Evolutionary conservation across 2,888 invertebrate genomes (phyloP).

Genomic region (Aelia acuminata): DNA sequence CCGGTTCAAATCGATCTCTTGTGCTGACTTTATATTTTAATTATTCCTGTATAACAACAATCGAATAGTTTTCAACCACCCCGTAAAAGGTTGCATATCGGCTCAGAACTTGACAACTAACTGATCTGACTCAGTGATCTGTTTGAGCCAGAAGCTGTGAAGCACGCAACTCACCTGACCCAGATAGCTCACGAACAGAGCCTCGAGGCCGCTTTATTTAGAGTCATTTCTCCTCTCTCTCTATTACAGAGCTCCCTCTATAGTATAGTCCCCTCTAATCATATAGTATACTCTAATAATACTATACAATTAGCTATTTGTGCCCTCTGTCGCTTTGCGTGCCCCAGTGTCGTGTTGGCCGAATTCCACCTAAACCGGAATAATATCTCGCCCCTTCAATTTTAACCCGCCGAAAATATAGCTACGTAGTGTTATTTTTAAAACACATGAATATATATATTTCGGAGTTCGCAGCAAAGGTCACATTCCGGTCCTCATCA

Average conservation of each 20-base stretch:
- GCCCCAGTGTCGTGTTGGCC: neutral
- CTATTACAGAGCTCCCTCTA: no score
- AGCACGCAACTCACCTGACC: neutral
- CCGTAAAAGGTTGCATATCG: neutral
- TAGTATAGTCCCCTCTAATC: neutral
- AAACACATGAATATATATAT: no score
- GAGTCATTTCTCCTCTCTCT: neutral
- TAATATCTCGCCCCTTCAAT: neutral
- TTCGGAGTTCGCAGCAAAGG: no score
- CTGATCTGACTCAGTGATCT: constrained; percentile 4
- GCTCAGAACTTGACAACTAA: neutral
- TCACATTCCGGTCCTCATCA: no score
- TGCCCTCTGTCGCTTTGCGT: constrained; percentile 6
- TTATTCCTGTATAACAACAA: neutral
- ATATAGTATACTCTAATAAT: neutral
- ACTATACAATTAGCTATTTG: constrained; percentile 12
- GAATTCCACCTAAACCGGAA: neutral
- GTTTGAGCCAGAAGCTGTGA: neutral
- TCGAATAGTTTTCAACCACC: neutral
- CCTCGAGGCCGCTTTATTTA: neutral
- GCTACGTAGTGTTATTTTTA: no score
- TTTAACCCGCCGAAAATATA: neutral
- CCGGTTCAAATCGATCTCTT: no score
- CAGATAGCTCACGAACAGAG: neutral
- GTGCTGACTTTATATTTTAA: no score